Percentiles rank a stretch among this genome's conserved stretches.
Evolutionary conservation across 2,113 vertebrate genomes (phyloP).

Genomic region (Apus apus): DNA sequence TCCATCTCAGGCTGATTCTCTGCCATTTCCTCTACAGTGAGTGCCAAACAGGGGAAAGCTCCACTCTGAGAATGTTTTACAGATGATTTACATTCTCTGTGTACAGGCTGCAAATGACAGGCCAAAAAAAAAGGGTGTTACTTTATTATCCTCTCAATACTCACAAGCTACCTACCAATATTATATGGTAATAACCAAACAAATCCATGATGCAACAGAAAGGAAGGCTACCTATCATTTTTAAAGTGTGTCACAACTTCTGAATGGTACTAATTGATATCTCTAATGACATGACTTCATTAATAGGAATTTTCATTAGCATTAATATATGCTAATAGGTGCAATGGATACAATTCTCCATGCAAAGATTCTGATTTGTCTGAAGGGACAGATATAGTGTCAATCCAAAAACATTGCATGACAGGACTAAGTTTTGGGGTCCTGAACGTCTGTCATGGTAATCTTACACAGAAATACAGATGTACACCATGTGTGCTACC

Average conservation of each 20-base stretch:
- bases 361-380: background rate
- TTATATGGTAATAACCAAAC: background rate
- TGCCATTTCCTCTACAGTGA: background rate
- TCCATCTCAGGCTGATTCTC: background rate
- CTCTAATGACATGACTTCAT: slow-evolving; percentile 7
- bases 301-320: slow-evolving; percentile 19
- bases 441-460: background rate
- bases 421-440: background rate
- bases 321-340: background rate
- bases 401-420: background rate
- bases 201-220: slow-evolving; percentile 4
- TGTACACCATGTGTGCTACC: background rate
- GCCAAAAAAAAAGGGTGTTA: background rate
- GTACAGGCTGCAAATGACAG: background rate
- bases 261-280: background rate
- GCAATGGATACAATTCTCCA: background rate
- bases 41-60: background rate
- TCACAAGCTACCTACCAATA: background rate
- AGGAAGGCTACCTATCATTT: slow-evolving; percentile 10
- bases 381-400: background rate
- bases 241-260: slow-evolving; percentile 17
- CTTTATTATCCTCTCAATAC: background rate
- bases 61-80: background rate
- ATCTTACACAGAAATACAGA: background rate
- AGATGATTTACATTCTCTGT: background rate